Evolutionary conservation across 2,113 vertebrate species (phyloP), one percentile per base, ranked within the genome.

Genomic region (Ellobius talpinus): DNA sequence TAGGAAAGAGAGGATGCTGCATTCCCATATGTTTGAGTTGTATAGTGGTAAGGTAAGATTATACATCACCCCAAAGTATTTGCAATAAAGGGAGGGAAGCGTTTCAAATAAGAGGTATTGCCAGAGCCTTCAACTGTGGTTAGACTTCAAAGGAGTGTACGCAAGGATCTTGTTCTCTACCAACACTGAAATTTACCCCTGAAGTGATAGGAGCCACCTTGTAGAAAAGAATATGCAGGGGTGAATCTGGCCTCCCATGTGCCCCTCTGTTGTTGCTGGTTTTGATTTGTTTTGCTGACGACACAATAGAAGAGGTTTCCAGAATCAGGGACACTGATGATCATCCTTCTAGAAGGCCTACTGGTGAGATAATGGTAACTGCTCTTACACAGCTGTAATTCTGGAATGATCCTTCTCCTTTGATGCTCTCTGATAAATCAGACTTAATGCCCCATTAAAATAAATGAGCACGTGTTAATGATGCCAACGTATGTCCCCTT

Each of bases 391-490:
- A 52, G 89, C 65, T 96, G 0, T 93, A 96, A 96, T 76, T 68
- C 82, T 90, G 9, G 33, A 97, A 79, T 90, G 91, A 93, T 93
- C 96, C 96, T 93, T 89, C 58, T 92, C 26, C 70, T 97, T 63
- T n/a, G 95, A 96, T 58, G 33, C 50, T 87, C 7, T 42, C 68
- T 58, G 89, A 91, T 97, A 97, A 97, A 76, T 96, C 95, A 95
- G 55, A 87, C 55, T 96, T 45, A 10, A 90, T 72, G 61, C 76
- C 45, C 85, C 93, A 93, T 42, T 70, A 0, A 97, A 0, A 96
- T 96, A 98, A 96, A 92, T 82, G 73, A 96, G 95, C 89, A 97
- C 70, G 33, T 86, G 87, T 77, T 97, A 92, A 52, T 96, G 92
- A 95, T 82, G 96, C 70, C 39, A 85, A 61, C 74, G 90, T 93